Evolutionary conservation across 2,113 vertebrate genomes (phyloP).

Genomic region (Platichthys stellatus): DNA sequence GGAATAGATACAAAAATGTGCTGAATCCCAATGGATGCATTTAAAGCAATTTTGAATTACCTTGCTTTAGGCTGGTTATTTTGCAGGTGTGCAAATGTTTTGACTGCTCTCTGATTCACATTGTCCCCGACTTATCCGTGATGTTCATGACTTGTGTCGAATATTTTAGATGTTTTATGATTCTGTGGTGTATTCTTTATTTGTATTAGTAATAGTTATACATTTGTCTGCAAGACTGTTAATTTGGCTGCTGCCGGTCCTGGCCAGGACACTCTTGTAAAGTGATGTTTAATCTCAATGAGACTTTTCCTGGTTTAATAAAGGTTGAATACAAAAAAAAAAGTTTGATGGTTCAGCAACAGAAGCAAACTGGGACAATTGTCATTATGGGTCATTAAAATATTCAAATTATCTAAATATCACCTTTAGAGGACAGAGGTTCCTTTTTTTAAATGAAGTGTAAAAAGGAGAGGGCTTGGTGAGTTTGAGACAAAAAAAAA

Average conservation of each 20-base stretch:
- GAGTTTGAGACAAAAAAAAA: conserved; percentile 6
- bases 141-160: neutral
- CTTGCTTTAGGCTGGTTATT: neutral
- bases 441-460: conserved; percentile 12
- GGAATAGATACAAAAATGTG: neutral
- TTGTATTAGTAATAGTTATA: neutral
- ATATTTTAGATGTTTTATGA: neutral
- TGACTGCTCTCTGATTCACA: neutral
- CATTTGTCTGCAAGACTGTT: neutral
- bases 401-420: conserved; percentile 14
- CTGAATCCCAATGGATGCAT: neutral
- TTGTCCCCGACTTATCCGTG: too few species aligned
- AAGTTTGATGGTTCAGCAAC: neutral
- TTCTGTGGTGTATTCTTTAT: neutral
- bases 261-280: neutral
- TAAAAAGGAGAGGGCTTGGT: neutral
- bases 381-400: conserved; percentile 47
- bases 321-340: too few species aligned
- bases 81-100: neutral
- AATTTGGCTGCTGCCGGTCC: neutral
- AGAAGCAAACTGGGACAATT: conserved; percentile 74
- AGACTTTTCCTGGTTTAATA: too few species aligned
- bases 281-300: neutral
- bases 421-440: neutral
- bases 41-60: neutral